Evolutionary conservation across 2,113 vertebrate species (phyloP).

Genomic region (Todiramphus chloris): DNA sequence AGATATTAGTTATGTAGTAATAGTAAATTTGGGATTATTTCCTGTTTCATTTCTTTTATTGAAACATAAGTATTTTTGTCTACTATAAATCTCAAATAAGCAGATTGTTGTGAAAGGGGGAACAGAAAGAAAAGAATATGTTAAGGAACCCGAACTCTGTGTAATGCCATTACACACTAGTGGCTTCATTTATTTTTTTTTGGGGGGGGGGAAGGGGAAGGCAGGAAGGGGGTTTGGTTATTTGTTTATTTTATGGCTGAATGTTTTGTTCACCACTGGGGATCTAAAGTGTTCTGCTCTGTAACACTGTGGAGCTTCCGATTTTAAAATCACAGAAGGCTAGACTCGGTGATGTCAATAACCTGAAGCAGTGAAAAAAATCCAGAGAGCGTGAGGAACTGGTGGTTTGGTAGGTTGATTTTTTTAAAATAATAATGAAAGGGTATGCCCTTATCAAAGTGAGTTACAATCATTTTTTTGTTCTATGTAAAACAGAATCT

Average conservation of each 20-base stretch:
- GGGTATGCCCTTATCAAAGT: not conserved
- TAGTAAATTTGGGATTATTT: not conserved
- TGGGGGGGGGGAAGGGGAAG: too few relatives aligned
- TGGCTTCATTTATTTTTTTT: not conserved
- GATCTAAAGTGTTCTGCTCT: not conserved
- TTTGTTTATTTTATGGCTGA: not conserved
- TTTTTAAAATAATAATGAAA: not conserved
- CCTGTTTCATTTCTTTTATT: not conserved
- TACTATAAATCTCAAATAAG: not conserved
- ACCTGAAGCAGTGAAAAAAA: not conserved
- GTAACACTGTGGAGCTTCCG: not conserved
- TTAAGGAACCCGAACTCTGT: not conserved
- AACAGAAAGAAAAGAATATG: not conserved
- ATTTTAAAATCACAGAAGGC: not conserved
- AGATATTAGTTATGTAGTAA: not conserved
- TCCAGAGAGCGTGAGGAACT: not conserved
- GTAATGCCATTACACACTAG: not conserved
- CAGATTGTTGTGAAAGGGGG: not conserved
- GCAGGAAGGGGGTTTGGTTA: not conserved
- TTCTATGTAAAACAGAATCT: not conserved
- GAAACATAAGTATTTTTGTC: not conserved
- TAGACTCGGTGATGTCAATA: not conserved
- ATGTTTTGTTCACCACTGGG: not conserved
- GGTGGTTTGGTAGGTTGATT: not conserved
- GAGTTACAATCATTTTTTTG: not conserved